These are phyloP conservation scores for Drosophila hydei DNA, from an alignment of 1,140 invertebrate genomes.

Conservation along the genomic window DNA sequence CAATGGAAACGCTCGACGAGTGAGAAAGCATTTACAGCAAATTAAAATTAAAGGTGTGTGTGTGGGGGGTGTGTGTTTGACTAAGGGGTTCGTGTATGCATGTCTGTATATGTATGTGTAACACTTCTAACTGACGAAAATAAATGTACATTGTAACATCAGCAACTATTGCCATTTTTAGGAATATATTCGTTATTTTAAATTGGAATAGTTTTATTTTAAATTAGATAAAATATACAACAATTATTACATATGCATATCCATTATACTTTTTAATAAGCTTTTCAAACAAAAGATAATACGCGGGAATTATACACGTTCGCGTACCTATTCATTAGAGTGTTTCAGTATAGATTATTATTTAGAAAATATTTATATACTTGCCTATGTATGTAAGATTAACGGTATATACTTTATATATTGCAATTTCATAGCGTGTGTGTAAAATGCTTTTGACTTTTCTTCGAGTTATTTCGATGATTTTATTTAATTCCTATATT, in stretches of 20 bases:
- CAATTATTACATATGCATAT: conserved; percentile 52
- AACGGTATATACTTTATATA: conserved; percentile 32
- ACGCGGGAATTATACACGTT: conserved; percentile 38
- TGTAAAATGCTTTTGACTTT: conserved; percentile 33
- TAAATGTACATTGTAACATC: neutral
- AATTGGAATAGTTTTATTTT: conserved; percentile 58
- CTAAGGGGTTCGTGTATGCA: neutral
- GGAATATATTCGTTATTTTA: neutral
- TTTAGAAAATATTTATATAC: conserved; percentile 31
- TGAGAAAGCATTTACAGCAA: neutral
- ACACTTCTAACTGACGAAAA: neutral
- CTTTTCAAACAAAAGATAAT: conserved; percentile 44
- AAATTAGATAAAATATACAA: conserved; percentile 62
- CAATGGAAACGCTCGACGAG: conserved; percentile 44
- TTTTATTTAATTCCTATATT: conserved; percentile 29
- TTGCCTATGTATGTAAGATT: conserved; percentile 44
- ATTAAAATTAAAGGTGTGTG: neutral
- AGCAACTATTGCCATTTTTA: neutral
- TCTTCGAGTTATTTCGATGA: neutral
- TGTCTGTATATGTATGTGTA: neutral
- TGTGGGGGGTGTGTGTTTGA: neutral
- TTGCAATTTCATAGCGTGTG: conserved; percentile 47
- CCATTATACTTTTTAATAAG: conserved; percentile 46
- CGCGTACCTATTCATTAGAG: conserved; percentile 26
- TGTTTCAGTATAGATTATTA: conserved; percentile 28